Base-by-base conservation (phyloP, 2,888 invertebrate species). In the Odontocolon sp. region DNA sequence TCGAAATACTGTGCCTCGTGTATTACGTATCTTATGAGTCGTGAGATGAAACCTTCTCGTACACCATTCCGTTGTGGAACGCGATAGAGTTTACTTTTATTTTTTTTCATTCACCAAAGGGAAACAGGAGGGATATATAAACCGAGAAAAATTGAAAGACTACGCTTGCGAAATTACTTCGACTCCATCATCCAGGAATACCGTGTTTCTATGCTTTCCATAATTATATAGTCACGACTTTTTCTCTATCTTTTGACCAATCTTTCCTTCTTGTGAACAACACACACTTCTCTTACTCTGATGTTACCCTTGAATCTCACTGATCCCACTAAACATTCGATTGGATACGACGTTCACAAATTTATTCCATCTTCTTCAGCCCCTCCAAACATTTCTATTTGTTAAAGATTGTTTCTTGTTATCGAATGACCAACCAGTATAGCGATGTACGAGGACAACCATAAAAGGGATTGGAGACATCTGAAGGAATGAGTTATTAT, bases 401-500 rank as follows among this genome's bases (percentile, higher is more conserved):
- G 31, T 45, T 31, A n/a, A 31, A 50, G 36, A 50, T 36, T 36
- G 47, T 47, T 50, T 50, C 21, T 50, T 14, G 47, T 50, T 63
- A 3, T 14, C 45, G 36, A 45, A 52, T 42, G 67, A 47, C 54
- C 52, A 63, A 63, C 63, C 52, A 72, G 73, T n/a, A 50, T 74
- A 57, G 70, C n/a, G 79, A 64, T 61, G 69, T 71, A 64, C 75
- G 47, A 23, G 3, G 28, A 28, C 36, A 40, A 28, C 16, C 11
- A 14, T 23, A 47, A 47, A 47, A n/a, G n/a, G 11, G 45, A 14
- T n/a, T 21, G 23, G 47, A 47, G 68, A 83, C 86, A 88, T 90
- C 89, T 88, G 73, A 89, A 85, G 74, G 90, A 90, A 89, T 90
- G 84, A 84, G 81, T 87, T 87, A 89, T 87, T 83, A 82, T 67